phyloP scores from a whole-genome alignment of 2,797 vertebrate genomes.

The Tragelaphus oryx region DNA sequence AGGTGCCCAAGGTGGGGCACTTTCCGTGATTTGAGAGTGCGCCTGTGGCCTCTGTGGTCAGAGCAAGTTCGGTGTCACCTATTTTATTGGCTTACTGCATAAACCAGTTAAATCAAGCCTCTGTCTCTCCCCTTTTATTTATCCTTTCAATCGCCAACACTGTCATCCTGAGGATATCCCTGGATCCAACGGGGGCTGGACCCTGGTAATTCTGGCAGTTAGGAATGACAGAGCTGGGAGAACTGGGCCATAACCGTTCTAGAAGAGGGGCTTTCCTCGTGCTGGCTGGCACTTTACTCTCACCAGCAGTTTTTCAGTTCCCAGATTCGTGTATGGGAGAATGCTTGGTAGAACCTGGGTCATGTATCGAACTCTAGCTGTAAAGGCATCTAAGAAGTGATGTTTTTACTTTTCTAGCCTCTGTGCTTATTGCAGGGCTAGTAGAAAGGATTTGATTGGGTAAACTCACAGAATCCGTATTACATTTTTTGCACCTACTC shows the following conservation, averaged over 20 bases:
- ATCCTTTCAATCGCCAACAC: too few relatives aligned
- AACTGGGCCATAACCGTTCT: neutral
- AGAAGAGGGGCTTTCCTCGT: neutral
- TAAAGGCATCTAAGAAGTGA: neutral
- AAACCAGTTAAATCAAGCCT: too few relatives aligned
- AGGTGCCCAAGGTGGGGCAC: too few relatives aligned
- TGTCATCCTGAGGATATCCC: too few relatives aligned
- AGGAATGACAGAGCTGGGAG: neutral
- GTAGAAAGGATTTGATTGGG: neutral
- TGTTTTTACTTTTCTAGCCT: neutral
- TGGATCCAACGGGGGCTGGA: too few relatives aligned
- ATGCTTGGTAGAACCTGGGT: neutral
- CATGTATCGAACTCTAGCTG: neutral
- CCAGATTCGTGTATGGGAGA: neutral
- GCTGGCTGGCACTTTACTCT: neutral
- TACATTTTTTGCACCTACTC: neutral
- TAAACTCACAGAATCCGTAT: neutral
- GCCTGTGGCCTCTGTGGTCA: too few relatives aligned
- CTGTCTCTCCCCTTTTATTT: too few relatives aligned
- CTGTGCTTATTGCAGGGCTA: neutral
- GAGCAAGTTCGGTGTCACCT: too few relatives aligned
- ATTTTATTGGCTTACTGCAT: too few relatives aligned
- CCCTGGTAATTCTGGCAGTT: neutral
- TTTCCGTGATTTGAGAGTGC: too few relatives aligned
- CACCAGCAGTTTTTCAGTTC: neutral